Conservation (phyloP, 2,113 vertebrate species). For the Triplophysa siluroides region DNA sequence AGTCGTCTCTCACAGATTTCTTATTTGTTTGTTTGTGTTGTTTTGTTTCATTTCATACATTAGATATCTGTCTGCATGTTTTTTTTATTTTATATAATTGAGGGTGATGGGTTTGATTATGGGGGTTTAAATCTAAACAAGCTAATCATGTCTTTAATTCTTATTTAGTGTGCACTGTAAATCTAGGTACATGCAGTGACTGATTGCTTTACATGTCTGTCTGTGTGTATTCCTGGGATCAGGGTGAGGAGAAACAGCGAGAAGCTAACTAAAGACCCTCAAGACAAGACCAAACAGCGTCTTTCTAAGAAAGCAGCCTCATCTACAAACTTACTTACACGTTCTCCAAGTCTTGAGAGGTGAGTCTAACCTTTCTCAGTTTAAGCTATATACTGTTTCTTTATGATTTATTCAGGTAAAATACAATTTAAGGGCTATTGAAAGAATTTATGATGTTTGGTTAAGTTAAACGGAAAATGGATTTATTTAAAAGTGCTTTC, state of each 20-base stretch:
- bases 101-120: conserved; percentile 1
- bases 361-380: conserved; percentile 58
- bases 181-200: neutral
- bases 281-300: conserved; percentile 74
- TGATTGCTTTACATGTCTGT: conserved; percentile 11
- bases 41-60: neutral
- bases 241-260: conserved; percentile 84
- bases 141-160: neutral
- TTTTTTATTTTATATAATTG: neutral
- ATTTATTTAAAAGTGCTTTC: no score
- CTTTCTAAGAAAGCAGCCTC: conserved; percentile 84
- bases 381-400: neutral
- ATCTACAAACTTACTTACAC: conserved; percentile 79
- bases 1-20: neutral
- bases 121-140: neutral
- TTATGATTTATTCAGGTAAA: no score
- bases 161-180: neutral
- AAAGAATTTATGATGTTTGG: no score
- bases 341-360: conserved; percentile 83
- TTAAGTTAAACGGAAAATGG: no score
- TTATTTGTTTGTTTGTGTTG: neutral
- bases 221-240: conserved; percentile 2
- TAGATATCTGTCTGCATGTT: conserved; percentile 1
- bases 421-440: no score
- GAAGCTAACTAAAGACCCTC: conserved; percentile 69